A percentile compares a stretch with the other conserved stretches of the same genome.
These are phyloP conservation scores for Dichetophora obliterata DNA, from an alignment of 2,888 invertebrate species.

Conservation along the genomic window DNA sequence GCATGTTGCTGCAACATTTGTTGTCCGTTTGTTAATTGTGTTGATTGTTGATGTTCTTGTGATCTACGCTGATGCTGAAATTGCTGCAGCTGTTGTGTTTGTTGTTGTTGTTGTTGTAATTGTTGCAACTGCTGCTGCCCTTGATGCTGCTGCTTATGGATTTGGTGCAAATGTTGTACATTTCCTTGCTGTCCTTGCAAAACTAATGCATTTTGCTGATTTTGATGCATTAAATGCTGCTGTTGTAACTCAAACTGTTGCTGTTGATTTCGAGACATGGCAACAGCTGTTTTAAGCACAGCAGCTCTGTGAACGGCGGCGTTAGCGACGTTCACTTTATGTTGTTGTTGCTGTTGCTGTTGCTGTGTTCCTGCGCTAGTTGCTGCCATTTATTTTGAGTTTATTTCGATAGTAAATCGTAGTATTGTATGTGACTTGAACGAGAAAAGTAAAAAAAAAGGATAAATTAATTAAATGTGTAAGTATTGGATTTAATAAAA, in stretches of 20 bases:
- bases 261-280: slow-evolving; percentile 51
- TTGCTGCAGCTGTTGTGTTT: slow-evolving; percentile 47
- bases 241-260: slow-evolving; percentile 42
- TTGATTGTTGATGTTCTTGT: slow-evolving; percentile 36
- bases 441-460: slow-evolving; percentile 8
- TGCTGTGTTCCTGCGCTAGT: slow-evolving; percentile 67
- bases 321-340: slow-evolving; percentile 60
- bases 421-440: slow-evolving; percentile 41
- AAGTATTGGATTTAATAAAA: not conserved
- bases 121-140: slow-evolving; percentile 47
- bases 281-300: slow-evolving; percentile 41
- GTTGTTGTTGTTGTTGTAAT: slow-evolving; percentile 38
- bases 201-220: slow-evolving; percentile 47
- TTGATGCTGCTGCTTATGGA: slow-evolving; percentile 50
- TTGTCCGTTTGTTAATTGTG: slow-evolving; percentile 34
- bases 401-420: slow-evolving; percentile 41
- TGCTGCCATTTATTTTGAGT: slow-evolving; percentile 66
- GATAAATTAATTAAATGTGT: not conserved
- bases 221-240: slow-evolving; percentile 50
- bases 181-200: slow-evolving; percentile 51
- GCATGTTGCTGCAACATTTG: slow-evolving; percentile 37
- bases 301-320: slow-evolving; percentile 55
- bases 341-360: slow-evolving; percentile 58
- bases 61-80: slow-evolving; percentile 48
- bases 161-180: slow-evolving; percentile 53